Base-by-base conservation (phyloP, 2,797 vertebrate genomes). In the Glyptemys insculpta region DNA sequence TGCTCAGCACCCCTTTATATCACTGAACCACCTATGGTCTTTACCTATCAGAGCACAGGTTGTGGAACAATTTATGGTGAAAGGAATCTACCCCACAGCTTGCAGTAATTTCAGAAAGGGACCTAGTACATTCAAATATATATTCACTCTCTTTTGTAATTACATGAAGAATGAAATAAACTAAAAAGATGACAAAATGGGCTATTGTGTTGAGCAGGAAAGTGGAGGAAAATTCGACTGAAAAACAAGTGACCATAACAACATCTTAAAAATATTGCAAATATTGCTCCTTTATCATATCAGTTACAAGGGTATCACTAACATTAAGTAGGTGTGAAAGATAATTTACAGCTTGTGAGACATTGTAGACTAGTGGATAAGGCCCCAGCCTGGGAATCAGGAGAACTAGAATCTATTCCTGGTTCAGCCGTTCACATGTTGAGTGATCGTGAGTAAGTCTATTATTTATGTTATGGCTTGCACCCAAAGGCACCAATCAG, bases 201-300 rank as follows among this genome's bases (percentile, higher is more conserved):
- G 3, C 44, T 1, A 19, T 0, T 6, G 34, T 12, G 3, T 52
- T 29, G 25, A 88, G 18, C 5, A 5, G 0, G 4, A 78, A 57
- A n/a, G 2, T 9, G 41, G 31, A 21, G 16, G 37, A 7, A 54
- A 92, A 85, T 27, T 14, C 52, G 47, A 21, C 19, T 18, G 6
- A 27, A 65, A 31, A 52, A 23, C 25, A 29, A 59, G 27, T 47
- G 83, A 52, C 57, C 15, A 12, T 4, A 56, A n/a, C 3, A 80
- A 25, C 19, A 59, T 59, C 16, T 11, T 3, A 21, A 25, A 72
- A 8, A 3, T 27, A 44, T 2, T 81, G 81, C 8, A 80, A 85
- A 27, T 88, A 81, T 41, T 72, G n/a, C 21, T 41, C 6, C 34
- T 68, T 68, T 15, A 10, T n/a, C n/a, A 19, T 37, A 37, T 3